A percentile compares a stretch with the other conserved stretches of the same genome.
Evolutionary conservation across 2,797 vertebrate genomes (phyloP).

Genomic region (Linurgus olivaceus): DNA sequence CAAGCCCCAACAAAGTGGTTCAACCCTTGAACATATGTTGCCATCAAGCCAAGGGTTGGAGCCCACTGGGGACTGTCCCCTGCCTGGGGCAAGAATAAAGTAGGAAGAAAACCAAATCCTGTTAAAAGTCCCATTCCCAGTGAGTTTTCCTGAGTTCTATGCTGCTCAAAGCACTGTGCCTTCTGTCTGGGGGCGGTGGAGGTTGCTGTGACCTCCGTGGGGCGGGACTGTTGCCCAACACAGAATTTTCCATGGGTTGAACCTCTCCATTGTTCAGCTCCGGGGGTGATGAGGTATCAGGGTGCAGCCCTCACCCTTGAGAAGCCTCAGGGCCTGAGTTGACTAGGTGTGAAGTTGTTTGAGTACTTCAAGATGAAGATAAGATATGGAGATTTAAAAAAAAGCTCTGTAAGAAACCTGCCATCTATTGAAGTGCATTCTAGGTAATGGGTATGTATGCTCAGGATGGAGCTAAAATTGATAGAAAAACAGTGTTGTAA

Average conservation of each 20-base stretch:
- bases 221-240: background rate
- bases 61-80: rapidly evolving
- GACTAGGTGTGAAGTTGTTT: conserved; percentile 55
- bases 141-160: rapidly evolving
- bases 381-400: background rate
- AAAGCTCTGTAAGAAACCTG: background rate
- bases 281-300: background rate
- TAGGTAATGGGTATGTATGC: background rate
- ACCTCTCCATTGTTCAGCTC: conserved; percentile 45
- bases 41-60: background rate
- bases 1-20: background rate
- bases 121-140: background rate
- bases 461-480: background rate
- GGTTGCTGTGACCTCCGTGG: background rate
- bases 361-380: conserved; percentile 42
- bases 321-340: conserved; percentile 45
- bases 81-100: background rate
- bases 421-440: background rate
- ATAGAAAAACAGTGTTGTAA: background rate
- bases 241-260: conserved; percentile 22
- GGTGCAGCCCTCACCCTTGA: conserved; percentile 19
- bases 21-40: background rate
- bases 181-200: rapidly evolving
- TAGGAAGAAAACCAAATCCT: background rate
- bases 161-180: background rate